phyloP scores from a whole-genome alignment of 1,140 invertebrate species.

The Drosophila trapezifrons region DNA sequence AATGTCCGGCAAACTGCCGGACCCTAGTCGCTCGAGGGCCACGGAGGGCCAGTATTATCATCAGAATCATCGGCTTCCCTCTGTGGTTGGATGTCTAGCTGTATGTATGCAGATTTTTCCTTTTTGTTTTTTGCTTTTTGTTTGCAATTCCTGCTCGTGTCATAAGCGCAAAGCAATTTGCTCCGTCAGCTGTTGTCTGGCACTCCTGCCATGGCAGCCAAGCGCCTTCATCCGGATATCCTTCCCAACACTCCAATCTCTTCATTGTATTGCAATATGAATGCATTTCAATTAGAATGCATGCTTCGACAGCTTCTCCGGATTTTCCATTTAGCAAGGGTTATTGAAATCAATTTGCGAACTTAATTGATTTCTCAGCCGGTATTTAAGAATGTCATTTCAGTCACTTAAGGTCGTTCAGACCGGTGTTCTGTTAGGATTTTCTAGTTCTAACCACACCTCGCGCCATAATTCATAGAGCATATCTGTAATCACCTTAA shows the following conservation, averaged over 20 bases:
- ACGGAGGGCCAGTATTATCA: constrained; percentile 33
- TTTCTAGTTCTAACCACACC: neutral
- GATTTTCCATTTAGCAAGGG: constrained; percentile 25
- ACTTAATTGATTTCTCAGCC: constrained; percentile 62
- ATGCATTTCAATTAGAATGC: constrained; percentile 73
- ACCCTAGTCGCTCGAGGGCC: constrained; percentile 28
- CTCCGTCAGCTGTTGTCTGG: constrained; percentile 56
- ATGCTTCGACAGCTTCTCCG: constrained; percentile 64
- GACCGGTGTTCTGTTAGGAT: neutral
- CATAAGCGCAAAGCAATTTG: constrained; percentile 76
- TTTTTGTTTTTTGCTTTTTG: constrained; percentile 36
- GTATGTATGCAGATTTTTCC: constrained; percentile 33
- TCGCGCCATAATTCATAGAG: neutral
- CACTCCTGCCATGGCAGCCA: constrained; percentile 4
- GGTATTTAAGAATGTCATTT: constrained; percentile 9
- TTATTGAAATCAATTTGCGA: constrained; percentile 71
- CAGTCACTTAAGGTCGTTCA: neutral
- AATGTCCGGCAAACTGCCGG: neutral
- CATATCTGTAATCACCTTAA: neutral
- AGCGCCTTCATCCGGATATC: constrained; percentile 5
- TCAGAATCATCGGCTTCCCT: constrained; percentile 30
- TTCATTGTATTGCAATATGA: constrained; percentile 66
- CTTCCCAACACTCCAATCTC: constrained; percentile 17
- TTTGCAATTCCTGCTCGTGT: constrained; percentile 51
- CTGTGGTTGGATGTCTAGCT: constrained; percentile 35